Conservation (phyloP, 2,113 vertebrate genomes). For the Xiphophorus couchianus region DNA sequence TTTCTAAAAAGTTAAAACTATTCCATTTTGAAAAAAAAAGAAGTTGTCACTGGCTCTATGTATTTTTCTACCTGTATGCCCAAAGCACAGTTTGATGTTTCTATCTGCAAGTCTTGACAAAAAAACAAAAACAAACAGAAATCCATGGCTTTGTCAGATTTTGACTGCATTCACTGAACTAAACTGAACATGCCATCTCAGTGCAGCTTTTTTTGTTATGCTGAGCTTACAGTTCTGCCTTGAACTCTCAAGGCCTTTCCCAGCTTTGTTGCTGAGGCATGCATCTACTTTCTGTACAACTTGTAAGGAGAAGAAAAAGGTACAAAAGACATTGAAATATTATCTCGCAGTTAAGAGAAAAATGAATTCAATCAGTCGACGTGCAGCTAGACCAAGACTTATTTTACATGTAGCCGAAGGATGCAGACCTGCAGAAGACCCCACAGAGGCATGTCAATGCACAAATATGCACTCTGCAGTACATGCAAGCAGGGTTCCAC, state of each 20-base stretch:
- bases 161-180: slow-evolving; percentile 20
- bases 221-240: slow-evolving; percentile 26
- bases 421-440: slow-evolving; percentile 5
- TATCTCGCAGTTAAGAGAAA: neutral
- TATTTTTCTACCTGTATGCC: neutral
- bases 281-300: slow-evolving; percentile 14
- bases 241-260: slow-evolving; percentile 4
- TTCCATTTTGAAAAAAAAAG: too few relatives aligned
- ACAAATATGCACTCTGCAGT: neutral
- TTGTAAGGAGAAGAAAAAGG: slow-evolving; percentile 12
- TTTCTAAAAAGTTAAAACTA: too few relatives aligned
- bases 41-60: neutral
- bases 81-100: too few relatives aligned
- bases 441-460: neutral
- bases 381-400: neutral
- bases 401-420: slow-evolving; percentile 21
- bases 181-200: slow-evolving; percentile 17
- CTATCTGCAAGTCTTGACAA: too few relatives aligned
- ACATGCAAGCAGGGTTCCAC: slow-evolving; percentile 4
- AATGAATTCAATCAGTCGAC: neutral
- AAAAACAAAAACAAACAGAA: too few relatives aligned
- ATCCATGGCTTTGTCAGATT: neutral
- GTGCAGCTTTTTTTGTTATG: slow-evolving; percentile 7
- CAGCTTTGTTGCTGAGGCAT: slow-evolving; percentile 16
- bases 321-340: neutral